These are phyloP conservation scores for Rhynchopsitta pachyrhyncha DNA, from an alignment of 2,113 vertebrate genomes.

Conservation along the genomic window DNA sequence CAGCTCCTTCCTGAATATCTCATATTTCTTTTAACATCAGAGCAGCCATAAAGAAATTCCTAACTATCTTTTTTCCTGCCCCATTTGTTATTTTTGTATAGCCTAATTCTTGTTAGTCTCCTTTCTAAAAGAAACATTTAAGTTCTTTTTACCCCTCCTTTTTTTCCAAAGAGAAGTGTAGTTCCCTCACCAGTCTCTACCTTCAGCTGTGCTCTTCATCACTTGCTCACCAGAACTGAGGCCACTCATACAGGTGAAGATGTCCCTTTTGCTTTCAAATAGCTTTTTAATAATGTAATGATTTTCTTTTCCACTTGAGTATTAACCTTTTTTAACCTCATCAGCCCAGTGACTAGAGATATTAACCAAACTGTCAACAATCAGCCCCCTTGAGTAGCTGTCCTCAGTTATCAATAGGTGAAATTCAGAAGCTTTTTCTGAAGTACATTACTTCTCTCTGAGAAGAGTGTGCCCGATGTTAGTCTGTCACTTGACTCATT, in stretches of 20 bases:
- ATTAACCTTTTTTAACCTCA: not conserved
- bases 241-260: not conserved
- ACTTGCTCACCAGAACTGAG: not conserved
- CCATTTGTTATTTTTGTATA: not conserved
- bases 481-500: not conserved
- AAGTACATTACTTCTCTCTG: not conserved
- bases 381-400: not conserved
- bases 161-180: not conserved
- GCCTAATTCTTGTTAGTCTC: not conserved
- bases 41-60: not conserved
- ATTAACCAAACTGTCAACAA: not conserved
- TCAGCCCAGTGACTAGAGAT: not conserved
- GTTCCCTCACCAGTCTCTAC: not conserved
- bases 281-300: not conserved
- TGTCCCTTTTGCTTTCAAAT: not conserved
- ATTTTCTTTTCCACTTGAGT: not conserved
- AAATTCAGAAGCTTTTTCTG: not conserved
- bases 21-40: not conserved
- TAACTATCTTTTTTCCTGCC: not conserved
- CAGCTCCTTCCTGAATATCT: not conserved
- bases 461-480: not conserved
- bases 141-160: not conserved
- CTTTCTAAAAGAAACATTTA: not conserved
- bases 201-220: not conserved
- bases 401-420: not conserved